Evolutionary conservation across 2,888 invertebrate genomes (phyloP), one percentile per base, ranked within the genome.

Genomic region (Scrobipalpa costella): DNA sequence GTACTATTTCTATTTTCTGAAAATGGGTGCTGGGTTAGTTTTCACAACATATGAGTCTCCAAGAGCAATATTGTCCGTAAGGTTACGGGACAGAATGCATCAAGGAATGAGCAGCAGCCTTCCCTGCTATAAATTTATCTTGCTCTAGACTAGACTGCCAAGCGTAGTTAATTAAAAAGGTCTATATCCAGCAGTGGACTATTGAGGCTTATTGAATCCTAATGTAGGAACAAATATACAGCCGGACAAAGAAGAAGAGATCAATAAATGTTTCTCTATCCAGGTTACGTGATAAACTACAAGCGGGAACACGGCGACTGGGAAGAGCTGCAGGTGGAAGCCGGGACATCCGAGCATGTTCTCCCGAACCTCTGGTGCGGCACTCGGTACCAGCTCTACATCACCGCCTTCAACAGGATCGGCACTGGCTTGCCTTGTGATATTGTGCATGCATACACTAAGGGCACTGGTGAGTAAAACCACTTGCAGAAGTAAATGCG

Each of bases 251-350:
- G 50, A 21, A 3, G 9, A 21, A 9, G 27, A 33, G 7, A 13
- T 27, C 1, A 17, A n/a, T n/a, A 9, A 50, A 3, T 38, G 38
- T 19, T 19, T 11, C 49, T 5, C 15, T 47, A 65, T 73, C 61
- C 80, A 92, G 97, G 97, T 40, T 97, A 97, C 84, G 96, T 97
- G 6, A 96, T 98, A 67, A 97, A 97, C 90, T 97, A 97, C 85
- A 97, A 97, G 80, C 93, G 96, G 13, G 96, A 97, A 74, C 96
- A 96, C 75, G 97, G 97, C 0, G 97, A 97, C 77, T 97, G 97
- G 97, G 97, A 97, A 81, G 97, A 97, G 82, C 88, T 97, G 66
- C 97, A 97, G 82, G 95, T 97, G 62, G 95, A 96, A 69, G 95
- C 96, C 7, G 95, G 96, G 67, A 95, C 95, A 7, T 95, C 95